Evolutionary conservation across 2,888 invertebrate species (phyloP).

Genomic region (Rhagium mordax): DNA sequence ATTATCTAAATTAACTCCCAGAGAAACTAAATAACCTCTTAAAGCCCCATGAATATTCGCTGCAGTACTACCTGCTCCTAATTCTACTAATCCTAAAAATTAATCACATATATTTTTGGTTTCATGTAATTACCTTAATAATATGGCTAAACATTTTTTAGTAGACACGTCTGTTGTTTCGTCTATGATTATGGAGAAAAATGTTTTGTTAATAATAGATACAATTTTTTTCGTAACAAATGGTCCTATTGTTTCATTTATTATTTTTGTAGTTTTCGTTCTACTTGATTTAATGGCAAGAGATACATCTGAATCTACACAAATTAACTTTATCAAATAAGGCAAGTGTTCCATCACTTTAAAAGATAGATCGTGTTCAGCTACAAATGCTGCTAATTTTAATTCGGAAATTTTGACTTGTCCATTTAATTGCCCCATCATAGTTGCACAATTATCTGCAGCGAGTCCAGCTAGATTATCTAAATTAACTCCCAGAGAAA

Average conservation of each 20-base stretch:
- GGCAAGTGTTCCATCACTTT: constrained; percentile 52
- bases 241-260: constrained; percentile 23
- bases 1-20: constrained; percentile 36
- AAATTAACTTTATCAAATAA: constrained; percentile 48
- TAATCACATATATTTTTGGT: constrained; percentile 23
- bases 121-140: constrained; percentile 32
- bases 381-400: constrained; percentile 49
- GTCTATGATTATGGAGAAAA: constrained; percentile 41
- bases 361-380: constrained; percentile 55
- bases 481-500: constrained; percentile 24
- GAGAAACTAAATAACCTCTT: constrained; percentile 23
- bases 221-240: constrained; percentile 24
- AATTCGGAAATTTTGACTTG: constrained; percentile 47
- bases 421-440: constrained; percentile 45
- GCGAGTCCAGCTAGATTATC: constrained; percentile 44
- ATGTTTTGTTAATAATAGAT: constrained; percentile 26
- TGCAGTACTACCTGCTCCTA: constrained; percentile 27
- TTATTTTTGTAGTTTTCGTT: constrained; percentile 47
- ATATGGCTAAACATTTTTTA: constrained; percentile 41
- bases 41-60: constrained; percentile 27
- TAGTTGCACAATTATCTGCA: constrained; percentile 40
- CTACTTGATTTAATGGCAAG: constrained; percentile 46
- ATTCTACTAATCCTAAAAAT: constrained; percentile 25
- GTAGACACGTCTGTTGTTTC: constrained; percentile 42
- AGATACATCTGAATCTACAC: constrained; percentile 53